These are phyloP conservation scores for Moxostoma hubbsi DNA, from an alignment of 2,797 vertebrate genomes.

Conservation along the genomic window DNA sequence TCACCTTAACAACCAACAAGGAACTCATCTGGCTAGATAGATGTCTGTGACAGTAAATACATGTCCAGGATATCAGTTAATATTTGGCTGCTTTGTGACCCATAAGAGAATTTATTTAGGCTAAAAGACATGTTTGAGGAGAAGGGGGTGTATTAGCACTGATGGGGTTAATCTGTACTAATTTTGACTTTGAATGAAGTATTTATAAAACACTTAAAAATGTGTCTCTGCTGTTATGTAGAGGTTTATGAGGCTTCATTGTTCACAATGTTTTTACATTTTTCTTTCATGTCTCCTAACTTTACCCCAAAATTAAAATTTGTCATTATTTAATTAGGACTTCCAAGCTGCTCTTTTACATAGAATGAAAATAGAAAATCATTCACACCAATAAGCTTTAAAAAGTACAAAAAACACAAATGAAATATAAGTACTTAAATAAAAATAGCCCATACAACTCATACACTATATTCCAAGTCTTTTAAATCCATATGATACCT, in stretches of 20 bases:
- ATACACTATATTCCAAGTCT: no score
- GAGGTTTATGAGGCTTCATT: not conserved
- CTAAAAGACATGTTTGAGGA: conserved; percentile 49
- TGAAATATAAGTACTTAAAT: no score
- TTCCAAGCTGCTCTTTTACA: not conserved
- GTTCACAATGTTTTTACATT: not conserved
- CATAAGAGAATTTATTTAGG: conserved; percentile 42
- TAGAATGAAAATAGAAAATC: not conserved
- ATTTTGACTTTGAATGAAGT: conserved; percentile 22
- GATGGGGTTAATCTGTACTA: conserved; percentile 45
- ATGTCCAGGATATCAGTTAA: conserved; percentile 70
- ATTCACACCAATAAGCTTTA: not conserved
- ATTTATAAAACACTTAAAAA: conserved; percentile 32
- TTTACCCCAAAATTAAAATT: not conserved
- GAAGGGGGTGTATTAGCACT: conserved; percentile 15
- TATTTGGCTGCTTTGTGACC: conserved; percentile 68
- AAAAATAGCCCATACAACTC: no score
- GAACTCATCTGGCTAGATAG: conserved; percentile 69
- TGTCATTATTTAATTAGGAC: not conserved
- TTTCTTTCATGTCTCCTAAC: not conserved
- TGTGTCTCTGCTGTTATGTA: not conserved
- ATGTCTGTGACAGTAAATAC: conserved; percentile 63
- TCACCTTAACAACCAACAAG: conserved; percentile 73
- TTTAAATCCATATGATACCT: no score
- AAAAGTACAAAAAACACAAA: not conserved